Conservation (phyloP, 2,113 vertebrate species). For the Daubentonia madagascariensis region DNA sequence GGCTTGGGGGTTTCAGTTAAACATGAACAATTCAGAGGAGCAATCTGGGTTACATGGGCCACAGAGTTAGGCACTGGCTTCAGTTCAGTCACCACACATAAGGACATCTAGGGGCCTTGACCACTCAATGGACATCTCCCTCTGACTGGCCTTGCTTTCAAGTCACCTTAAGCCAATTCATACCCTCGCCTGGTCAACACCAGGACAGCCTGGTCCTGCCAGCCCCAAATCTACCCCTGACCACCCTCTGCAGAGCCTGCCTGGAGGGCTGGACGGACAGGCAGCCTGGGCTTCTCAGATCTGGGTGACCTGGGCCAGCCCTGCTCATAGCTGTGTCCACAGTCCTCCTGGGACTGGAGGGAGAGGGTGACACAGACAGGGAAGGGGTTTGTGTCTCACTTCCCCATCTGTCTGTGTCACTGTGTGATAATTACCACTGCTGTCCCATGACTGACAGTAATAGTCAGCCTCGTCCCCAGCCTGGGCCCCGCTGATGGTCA, state of each 20-base stretch:
- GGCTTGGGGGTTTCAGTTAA: too few relatives aligned
- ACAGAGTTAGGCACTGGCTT: too few relatives aligned
- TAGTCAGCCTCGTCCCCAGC: neutral
- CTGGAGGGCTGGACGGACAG: neutral
- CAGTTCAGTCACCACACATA: too few relatives aligned
- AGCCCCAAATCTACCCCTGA: neutral
- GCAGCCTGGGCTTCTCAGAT: neutral
- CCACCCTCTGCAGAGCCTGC: neutral
- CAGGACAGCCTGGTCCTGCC: neutral
- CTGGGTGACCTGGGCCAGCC: neutral
- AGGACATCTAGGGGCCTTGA: too few relatives aligned
- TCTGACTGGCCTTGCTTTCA: too few relatives aligned
- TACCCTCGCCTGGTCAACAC: neutral
- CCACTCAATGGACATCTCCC: too few relatives aligned
- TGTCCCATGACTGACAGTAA: neutral
- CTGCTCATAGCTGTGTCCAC: neutral
- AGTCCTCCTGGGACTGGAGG: neutral
- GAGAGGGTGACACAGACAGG: neutral
- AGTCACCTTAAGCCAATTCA: too few relatives aligned
- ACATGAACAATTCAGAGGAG: too few relatives aligned
- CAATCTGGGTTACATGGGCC: too few relatives aligned
- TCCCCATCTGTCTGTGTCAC: neutral
- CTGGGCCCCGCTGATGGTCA: neutral
- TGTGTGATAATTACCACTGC: fast-evolving
- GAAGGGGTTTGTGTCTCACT: neutral